Evolutionary conservation across 2,888 invertebrate genomes (phyloP), one percentile per base, ranked within the genome.

Genomic region (Ephialtes manifestator): DNA sequence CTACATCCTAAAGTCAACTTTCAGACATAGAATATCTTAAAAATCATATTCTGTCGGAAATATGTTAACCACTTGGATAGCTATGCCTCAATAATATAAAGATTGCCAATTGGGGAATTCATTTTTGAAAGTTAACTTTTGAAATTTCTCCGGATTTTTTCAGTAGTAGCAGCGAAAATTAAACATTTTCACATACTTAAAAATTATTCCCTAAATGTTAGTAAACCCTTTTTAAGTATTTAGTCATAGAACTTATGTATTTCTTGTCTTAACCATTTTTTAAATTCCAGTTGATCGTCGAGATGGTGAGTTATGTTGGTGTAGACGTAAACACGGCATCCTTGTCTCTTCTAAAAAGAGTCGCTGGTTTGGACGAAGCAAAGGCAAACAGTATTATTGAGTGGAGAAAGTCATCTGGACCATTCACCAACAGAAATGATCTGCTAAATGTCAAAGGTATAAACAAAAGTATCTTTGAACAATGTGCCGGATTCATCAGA

Each of bases 1-100:
- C 2, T 24, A 24, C 24, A 24, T 24, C 24, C 24, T 24, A 24
- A 24, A 24, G 24, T 24, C 24, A 24, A 24, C 24, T 24, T 24
- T 24, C 24, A 2, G 24, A 24, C 24, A 24, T 24, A 24, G 1
- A 2, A 1, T 24, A 24, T 24, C 24, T 24, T 24, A 24, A 24
- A 24, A 24, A 24, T 24, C 1, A 24, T 2, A 24, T 24, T 24
- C 2, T 24, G 24, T 24, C 24, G 24, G 24, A 98, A 98, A 92
- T 97, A 98, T 89, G 99, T 99, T n/a, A 98, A 98, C 94, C 97
- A 98, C 94, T 98, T 98, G 0, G 99, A 99, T 0, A 98, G 98
- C 0, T 98, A 99, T 92, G 94, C 98, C 10, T 99, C 99, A 92
- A 97, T 97, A 0, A 97, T 98, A 0, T 98, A 98, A 20, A 95